Evolutionary conservation across 2,888 invertebrate species (phyloP).

Genomic region (Cordilura impudica): DNA sequence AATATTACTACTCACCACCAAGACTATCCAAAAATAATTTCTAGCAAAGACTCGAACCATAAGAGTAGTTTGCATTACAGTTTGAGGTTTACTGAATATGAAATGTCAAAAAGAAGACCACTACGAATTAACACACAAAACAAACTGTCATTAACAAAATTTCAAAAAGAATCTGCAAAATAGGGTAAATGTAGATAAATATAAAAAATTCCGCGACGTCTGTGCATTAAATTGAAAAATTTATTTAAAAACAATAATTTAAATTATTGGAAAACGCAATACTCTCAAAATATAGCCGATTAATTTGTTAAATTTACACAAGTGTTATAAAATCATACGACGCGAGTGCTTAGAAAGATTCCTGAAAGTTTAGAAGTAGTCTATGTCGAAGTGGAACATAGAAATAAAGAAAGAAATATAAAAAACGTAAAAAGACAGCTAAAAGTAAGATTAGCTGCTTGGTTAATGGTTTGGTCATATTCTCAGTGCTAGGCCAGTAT

Average conservation of each 20-base stretch:
- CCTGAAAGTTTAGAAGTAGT: slow-evolving; percentile 15
- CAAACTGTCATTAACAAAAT: slow-evolving; percentile 55
- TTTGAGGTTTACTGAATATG: background rate
- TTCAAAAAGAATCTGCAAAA: slow-evolving; percentile 42
- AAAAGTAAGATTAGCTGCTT: slow-evolving; percentile 10
- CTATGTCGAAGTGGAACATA: background rate
- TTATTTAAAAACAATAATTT: slow-evolving; percentile 34
- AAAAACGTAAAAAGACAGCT: slow-evolving; percentile 32
- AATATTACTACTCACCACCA: too few species aligned
- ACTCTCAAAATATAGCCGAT: background rate
- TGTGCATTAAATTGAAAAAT: slow-evolving; percentile 70
- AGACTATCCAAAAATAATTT: too few species aligned
- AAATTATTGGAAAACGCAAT: slow-evolving; percentile 7
- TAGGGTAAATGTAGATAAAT: slow-evolving; percentile 56
- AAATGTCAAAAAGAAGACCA: background rate
- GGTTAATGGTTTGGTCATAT: background rate
- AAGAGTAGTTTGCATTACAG: background rate
- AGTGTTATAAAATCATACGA: background rate
- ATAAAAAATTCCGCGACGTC: slow-evolving; percentile 70
- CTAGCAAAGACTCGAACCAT: too few species aligned
- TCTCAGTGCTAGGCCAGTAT: background rate
- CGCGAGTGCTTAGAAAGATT: slow-evolving; percentile 35
- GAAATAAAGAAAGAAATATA: slow-evolving; percentile 2
- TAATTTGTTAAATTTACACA: slow-evolving; percentile 22
- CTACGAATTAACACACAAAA: slow-evolving; percentile 30